Evolutionary conservation across 2,888 invertebrate species (phyloP).

Genomic region (Apamea epomidion): DNA sequence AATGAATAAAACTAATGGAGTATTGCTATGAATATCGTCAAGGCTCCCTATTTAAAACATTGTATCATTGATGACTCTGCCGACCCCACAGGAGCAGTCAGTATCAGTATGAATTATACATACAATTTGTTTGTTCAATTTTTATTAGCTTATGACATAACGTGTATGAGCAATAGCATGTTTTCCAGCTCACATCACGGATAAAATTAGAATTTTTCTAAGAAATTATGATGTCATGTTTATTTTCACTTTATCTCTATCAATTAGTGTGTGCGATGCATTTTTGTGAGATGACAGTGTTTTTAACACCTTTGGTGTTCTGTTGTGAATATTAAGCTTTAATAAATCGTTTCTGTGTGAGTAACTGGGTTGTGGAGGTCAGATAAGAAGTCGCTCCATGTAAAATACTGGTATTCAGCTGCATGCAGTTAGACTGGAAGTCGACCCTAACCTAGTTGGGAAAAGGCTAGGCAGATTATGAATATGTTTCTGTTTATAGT

Average conservation of each 20-base stretch:
- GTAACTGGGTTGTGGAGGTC: not conserved
- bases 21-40: slow-evolving; percentile 4
- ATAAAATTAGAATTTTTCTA: slow-evolving; percentile 69
- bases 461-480: not conserved
- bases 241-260: slow-evolving; percentile 64
- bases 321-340: not conserved
- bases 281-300: slow-evolving; percentile 12
- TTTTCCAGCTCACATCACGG: slow-evolving; percentile 65
- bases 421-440: not conserved
- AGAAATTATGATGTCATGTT: slow-evolving; percentile 67
- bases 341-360: not conserved
- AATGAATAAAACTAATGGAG: not conserved
- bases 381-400: not conserved
- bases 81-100: not conserved
- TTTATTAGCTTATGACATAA: slow-evolving; percentile 61
- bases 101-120: slow-evolving; percentile 20
- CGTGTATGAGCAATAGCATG: slow-evolving; percentile 51
- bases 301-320: not conserved
- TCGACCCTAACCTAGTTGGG: not conserved
- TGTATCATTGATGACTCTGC: slow-evolving; percentile 11
- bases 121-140: slow-evolving; percentile 29
- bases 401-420: not conserved
- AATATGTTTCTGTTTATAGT: not conserved
- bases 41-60: not conserved
- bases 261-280: slow-evolving; percentile 35